These are phyloP conservation scores for Seriola dumerili DNA, from an alignment of 2,113 vertebrate species.

Conservation along the genomic window DNA sequence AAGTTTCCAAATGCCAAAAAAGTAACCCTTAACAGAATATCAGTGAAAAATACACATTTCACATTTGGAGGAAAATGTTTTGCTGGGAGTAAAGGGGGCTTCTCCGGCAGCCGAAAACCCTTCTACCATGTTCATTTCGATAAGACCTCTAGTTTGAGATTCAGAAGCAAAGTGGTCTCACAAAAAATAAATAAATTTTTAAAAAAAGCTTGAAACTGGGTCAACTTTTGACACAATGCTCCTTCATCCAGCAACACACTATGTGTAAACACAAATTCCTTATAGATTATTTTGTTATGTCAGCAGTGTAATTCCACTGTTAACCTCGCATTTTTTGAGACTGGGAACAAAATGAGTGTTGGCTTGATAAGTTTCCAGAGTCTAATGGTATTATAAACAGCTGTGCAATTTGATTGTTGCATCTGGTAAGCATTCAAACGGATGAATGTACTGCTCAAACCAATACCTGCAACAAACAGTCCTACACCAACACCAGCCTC, in stretches of 20 bases:
- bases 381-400: not conserved
- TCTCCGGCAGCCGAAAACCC: not conserved
- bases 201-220: not conserved
- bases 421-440: not conserved
- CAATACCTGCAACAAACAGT: not conserved
- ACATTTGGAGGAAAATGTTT: not conserved
- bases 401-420: not conserved
- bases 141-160: not conserved
- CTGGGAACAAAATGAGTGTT: not conserved
- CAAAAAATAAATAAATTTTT: not conserved
- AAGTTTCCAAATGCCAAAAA: slow-evolving; percentile 30
- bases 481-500: not conserved
- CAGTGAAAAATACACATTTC: not conserved
- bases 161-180: not conserved
- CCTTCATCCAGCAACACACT: not conserved
- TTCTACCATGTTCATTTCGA: not conserved
- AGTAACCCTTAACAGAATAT: slow-evolving; percentile 6
- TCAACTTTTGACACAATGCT: not conserved
- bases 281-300: not conserved
- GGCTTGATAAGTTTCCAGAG: not conserved
- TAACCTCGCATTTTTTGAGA: not conserved
- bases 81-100: not conserved
- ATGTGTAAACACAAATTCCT: not conserved
- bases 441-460: not conserved
- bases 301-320: not conserved